Base-by-base conservation (phyloP, 2,888 invertebrate genomes). In the Sarcophaga caerulescens region DNA sequence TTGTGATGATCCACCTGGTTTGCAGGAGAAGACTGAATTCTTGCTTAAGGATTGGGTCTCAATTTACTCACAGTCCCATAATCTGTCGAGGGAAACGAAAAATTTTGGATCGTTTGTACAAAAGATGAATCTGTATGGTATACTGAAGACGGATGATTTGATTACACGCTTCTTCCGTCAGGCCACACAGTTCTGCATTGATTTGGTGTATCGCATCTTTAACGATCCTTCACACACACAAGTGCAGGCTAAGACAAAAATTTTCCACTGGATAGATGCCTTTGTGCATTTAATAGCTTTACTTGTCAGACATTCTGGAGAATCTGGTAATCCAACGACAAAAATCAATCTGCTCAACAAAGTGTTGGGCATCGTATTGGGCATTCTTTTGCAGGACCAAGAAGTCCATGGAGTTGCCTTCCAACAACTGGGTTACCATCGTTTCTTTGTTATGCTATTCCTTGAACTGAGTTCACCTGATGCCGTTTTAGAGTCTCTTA, bases 311-410 rank as follows among this genome's bases (percentile, higher is more conserved):
- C 97, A 97, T 91, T 97, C 98, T 0, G 98, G 98, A 21, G 98
- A 98, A 89, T 95, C 96, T 1, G 96, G 95, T 80, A 98, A 99
- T 92, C 97, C 98, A 0, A 92, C 91, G 11, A 98, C 99, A 0
- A 99, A 99, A 94, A 96, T 99, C 75, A 99, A 99, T 94, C 94
- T 99, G 62, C 94, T 99, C 78, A 99, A 99, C 93, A 99, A 99
- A 96, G 92, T 96, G 75, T 94, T 99, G 88, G 99, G 99, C 44
- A 98, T 99, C 89, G 97, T 99, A 4, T 97, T 99, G 8, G 99
- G 99, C 2, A 98, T 99, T 80, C 94, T 99, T 84, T 94, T 99
- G 78, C 98, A 98, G 93, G 99, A 99, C 92, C 99, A 99, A 90
- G 99, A 99, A 88, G 96, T 97, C 88, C 96, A 98, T 70, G 95